A percentile compares a stretch with the other conserved stretches of the same genome.
phyloP scores from a whole-genome alignment of 2,797 vertebrate genomes.

The Nasua narica region DNA sequence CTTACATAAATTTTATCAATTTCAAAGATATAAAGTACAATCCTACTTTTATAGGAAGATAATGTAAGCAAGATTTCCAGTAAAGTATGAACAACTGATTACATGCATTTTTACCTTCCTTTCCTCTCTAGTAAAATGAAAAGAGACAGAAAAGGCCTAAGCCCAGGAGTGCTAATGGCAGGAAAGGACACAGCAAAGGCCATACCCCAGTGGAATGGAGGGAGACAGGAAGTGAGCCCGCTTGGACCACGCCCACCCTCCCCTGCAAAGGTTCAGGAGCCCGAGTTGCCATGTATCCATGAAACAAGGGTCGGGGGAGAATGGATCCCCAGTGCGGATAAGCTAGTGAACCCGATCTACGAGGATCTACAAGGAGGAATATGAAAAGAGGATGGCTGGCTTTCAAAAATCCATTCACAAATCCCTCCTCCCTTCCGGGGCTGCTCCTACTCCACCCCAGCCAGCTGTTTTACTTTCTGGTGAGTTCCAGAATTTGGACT shows the following conservation, averaged over 20 bases:
- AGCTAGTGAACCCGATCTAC: neutral
- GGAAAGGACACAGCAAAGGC: neutral
- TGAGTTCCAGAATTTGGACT: neutral
- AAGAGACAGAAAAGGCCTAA: neutral
- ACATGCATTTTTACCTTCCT: neutral
- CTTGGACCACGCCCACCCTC: neutral
- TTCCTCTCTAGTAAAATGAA: neutral
- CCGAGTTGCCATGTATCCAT: neutral
- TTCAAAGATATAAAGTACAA: neutral
- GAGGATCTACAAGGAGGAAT: neutral
- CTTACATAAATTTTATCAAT: neutral
- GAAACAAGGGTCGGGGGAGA: neutral
- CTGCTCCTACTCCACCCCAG: neutral
- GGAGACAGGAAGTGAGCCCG: neutral
- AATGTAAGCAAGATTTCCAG: neutral
- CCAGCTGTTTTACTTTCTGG: neutral
- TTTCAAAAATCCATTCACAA: neutral
- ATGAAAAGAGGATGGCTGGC: neutral
- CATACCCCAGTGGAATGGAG: neutral
- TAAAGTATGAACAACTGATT: neutral
- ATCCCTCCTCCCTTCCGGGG: neutral
- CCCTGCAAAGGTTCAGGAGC: neutral
- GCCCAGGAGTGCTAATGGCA: neutral
- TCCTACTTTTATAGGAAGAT: neutral
- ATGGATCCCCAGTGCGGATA: neutral